Base-by-base conservation (phyloP, 2,888 invertebrate species). In the Iphiclides podalirius region DNA sequence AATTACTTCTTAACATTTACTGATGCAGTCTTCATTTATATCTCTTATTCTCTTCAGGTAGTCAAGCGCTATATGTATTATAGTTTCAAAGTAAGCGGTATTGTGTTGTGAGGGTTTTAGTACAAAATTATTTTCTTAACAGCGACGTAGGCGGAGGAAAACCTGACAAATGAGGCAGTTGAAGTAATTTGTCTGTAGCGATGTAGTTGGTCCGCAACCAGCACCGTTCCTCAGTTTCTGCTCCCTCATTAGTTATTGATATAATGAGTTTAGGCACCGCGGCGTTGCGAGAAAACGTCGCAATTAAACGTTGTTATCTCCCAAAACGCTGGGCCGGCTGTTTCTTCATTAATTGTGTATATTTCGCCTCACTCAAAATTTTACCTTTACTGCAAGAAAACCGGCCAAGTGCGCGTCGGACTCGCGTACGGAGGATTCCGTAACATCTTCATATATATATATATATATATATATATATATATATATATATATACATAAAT, bases 191-290 rank as follows among this genome's bases (percentile, higher is more conserved):
- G 34, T 47, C 46, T 33, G 20, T 20, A 17, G 38, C 23, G 11
- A 17, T 14, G 33, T 12, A 34, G 36, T 26, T 28, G 9, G 36
- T 35, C 13, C 4, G 37, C 37, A 43, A 43, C 48, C 38, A 23
- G 33, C 33, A 7, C 13, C 34, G 13, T 45, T 37, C 17, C 48
- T 42, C 33, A 20, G 42, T 36, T 8, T 15, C 31, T 26, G 15
- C 31, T 38, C 37, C 42, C 43, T 16, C 38, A 38, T 49, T 43
- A 43, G 16, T 43, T 42, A 43, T 42, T 43, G 38, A 43, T 43
- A 49, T 43, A 49, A 49, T 43, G 34, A 38, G 37, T 42, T 41
- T 6, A 48, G 36, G 42, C 42, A 23, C 17, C 26, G 17, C 1
- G 33, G 37, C 17, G 13, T 13, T n/a, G 1, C 26, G n/a, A 1